Evolutionary conservation across 2,797 vertebrate species (phyloP), one percentile per base, ranked within the genome.

Genomic region (Xiphophorus birchmanni): DNA sequence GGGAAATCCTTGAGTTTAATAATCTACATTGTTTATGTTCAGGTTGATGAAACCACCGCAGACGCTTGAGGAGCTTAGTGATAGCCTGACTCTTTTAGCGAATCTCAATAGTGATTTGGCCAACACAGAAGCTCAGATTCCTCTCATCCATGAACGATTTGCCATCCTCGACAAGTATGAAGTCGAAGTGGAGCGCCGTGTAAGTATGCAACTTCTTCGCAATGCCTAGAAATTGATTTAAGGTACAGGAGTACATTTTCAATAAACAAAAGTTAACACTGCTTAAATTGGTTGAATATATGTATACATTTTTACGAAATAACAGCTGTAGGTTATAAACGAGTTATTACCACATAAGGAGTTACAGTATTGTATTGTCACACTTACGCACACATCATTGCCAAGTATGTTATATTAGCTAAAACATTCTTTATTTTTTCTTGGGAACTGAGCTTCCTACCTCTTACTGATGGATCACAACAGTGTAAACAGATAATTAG

Each of bases 121-220:
- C 44, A 96, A 89, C 77, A 93, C 92, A 0, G 96, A 97, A 87
- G 88, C 89, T 83, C 96, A 96, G 91, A 97, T 98, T 87, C 91
- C 92, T 13, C 92, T 96, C 60, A 96, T 98, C 81, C 96, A 98
- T 0, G 96, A 98, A 69, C 97, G 98, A 89, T 98, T 98, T 87
- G 84, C 95, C 86, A 96, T 97, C 77, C 94, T 98, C 32, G 95
- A 96, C 79, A 98, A 98, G 90, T 97, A 98, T 0, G 97, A 98
- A 74, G 96, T 97, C 84, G 79, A 91, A 0, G 93, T 97, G 73
- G 93, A 95, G 2, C 93, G 94, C 0, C 80, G 35, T 35, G 97
- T 98, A 91, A 75, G 83, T 76, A 13, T 79, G n/a, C 1, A 42
- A 37, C 29, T 42, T 26, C 52, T 26, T 26, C 4, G 23, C 23